These are phyloP conservation scores for Elysia chlorotica DNA, from an alignment of 1,140 invertebrate genomes.

Conservation along the genomic window DNA sequence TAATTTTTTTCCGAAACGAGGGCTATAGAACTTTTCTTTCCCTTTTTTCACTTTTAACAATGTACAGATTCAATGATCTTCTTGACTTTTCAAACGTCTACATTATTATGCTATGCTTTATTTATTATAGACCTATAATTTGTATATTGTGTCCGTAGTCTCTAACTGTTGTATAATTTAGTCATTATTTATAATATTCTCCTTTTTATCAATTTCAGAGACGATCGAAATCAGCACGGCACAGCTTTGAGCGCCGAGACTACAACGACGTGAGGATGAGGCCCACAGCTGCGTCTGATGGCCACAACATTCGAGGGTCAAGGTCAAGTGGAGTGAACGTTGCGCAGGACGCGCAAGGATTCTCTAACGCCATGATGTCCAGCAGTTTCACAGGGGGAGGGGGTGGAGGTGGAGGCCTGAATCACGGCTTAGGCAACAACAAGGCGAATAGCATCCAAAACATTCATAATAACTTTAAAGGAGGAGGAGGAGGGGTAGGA, in stretches of 20 bases:
- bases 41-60: not conserved
- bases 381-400: not conserved
- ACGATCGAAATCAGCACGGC: not conserved
- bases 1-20: too few species aligned
- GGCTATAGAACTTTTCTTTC: too few species aligned
- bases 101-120: not conserved
- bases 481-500: too few species aligned
- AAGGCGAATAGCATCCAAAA: slow-evolving; percentile 19
- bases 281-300: not conserved
- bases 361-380: slow-evolving; percentile 9
- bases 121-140: not conserved
- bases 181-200: not conserved
- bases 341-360: slow-evolving; percentile 10
- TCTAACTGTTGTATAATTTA: not conserved
- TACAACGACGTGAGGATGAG: slow-evolving; percentile 13
- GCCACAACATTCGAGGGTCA: too few species aligned
- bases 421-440: not conserved
- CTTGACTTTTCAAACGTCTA: not conserved
- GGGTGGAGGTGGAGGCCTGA: not conserved
- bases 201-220: not conserved
- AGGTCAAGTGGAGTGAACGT: slow-evolving; percentile 12
- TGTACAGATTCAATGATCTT: not conserved
- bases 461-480: slow-evolving; percentile 9
- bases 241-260: slow-evolving; percentile 14
- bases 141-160: not conserved